Evolutionary conservation across 2,113 vertebrate species (phyloP).

Genomic region (Microcebus jonahi): DNA sequence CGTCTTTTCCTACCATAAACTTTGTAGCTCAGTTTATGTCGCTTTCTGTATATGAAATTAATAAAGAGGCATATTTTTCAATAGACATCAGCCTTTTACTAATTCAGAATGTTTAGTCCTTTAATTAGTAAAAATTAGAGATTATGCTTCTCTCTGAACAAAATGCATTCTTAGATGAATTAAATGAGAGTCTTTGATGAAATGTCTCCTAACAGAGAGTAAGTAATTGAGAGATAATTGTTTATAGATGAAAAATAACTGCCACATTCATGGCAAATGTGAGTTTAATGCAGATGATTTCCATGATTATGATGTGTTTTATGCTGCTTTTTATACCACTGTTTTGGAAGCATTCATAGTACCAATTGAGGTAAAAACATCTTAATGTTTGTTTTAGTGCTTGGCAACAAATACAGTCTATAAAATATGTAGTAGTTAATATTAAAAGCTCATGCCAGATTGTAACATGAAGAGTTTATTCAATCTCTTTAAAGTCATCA

Average conservation of each 20-base stretch:
- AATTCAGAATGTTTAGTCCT: slow-evolving; percentile 58
- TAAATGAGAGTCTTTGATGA: slow-evolving; percentile 73
- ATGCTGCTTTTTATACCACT: slow-evolving; percentile 48
- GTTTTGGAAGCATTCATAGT: slow-evolving; percentile 51
- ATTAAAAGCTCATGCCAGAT: slow-evolving; percentile 62
- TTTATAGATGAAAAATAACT: slow-evolving; percentile 77
- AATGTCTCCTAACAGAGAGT: slow-evolving; percentile 72
- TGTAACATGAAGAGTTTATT: slow-evolving; percentile 55
- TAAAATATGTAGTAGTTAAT: slow-evolving; percentile 76
- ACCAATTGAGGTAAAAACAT: slow-evolving; percentile 53
- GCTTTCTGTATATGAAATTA: slow-evolving; percentile 46
- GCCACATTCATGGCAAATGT: slow-evolving; percentile 74
- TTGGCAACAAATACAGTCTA: slow-evolving; percentile 62
- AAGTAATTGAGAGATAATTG: slow-evolving; percentile 79
- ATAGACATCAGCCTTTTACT: slow-evolving; percentile 35
- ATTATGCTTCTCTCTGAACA: slow-evolving; percentile 60
- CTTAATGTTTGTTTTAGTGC: slow-evolving; percentile 70
- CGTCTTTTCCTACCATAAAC: background rate
- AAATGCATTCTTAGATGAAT: slow-evolving; percentile 64
- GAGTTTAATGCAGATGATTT: slow-evolving; percentile 68
- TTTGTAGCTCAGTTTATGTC: slow-evolving; percentile 22
- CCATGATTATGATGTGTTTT: slow-evolving; percentile 61
- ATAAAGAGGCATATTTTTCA: slow-evolving; percentile 49
- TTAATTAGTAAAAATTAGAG: slow-evolving; percentile 75
- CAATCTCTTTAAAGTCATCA: slow-evolving; percentile 49